Conservation (phyloP, 2,113 vertebrate genomes). For the Bufo gargarizans region DNA sequence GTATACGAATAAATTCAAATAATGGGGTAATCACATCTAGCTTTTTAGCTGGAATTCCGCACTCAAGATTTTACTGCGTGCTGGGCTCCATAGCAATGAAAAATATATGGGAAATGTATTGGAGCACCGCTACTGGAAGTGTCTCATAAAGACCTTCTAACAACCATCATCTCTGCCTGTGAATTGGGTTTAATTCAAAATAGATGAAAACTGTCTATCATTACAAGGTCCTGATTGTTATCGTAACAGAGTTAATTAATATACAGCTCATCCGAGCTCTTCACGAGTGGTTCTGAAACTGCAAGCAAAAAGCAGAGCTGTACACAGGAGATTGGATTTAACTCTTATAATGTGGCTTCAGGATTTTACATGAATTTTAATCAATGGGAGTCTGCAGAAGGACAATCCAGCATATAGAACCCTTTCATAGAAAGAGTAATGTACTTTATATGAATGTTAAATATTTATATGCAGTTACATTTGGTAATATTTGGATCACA, state of each 20-base stretch:
- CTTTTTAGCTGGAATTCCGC: slow-evolving; percentile 37
- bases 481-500: not conserved
- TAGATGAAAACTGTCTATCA: slow-evolving; percentile 56
- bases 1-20: slow-evolving; percentile 47
- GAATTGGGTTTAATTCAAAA: slow-evolving; percentile 40
- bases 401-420: not conserved
- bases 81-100: slow-evolving; percentile 24
- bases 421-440: not conserved
- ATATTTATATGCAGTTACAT: not conserved
- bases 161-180: slow-evolving; percentile 30
- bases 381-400: not conserved
- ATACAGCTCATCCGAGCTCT: slow-evolving; percentile 23
- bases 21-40: slow-evolving; percentile 44
- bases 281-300: not conserved
- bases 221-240: slow-evolving; percentile 31
- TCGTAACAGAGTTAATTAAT: slow-evolving; percentile 43
- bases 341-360: not conserved
- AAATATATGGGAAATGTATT: slow-evolving; percentile 43
- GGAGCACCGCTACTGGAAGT: slow-evolving; percentile 20
- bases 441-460: not conserved
- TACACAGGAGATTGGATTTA: not conserved
- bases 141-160: slow-evolving; percentile 46
- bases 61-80: slow-evolving; percentile 27
- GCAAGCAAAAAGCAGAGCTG: slow-evolving; percentile 5
- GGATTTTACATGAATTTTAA: not conserved